A percentile compares a stretch with the other conserved stretches of the same genome.
phyloP scores from a whole-genome alignment of 2,888 invertebrate species.

The Zygothrica quintamaculata region DNA sequence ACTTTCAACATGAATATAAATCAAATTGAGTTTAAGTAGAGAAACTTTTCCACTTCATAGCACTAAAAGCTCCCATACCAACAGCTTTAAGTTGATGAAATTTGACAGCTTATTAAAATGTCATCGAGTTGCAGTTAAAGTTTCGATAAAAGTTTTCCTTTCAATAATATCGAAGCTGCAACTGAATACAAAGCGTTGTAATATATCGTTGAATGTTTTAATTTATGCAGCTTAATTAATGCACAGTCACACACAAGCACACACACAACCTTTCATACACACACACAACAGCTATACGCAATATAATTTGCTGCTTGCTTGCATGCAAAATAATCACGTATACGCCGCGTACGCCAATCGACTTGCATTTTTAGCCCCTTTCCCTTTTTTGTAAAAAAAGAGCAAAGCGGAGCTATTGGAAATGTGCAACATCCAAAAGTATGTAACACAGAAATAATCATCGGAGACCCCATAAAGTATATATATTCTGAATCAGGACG shows the following conservation, averaged over 20 bases:
- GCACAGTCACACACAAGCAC: constrained; percentile 7
- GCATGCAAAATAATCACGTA: constrained; percentile 53
- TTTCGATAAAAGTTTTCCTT: constrained; percentile 5
- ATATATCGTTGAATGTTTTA: constrained; percentile 60
- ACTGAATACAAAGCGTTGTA: constrained; percentile 15
- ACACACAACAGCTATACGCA: background rate
- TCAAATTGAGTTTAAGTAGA: too few relatives aligned
- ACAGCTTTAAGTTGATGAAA: too few relatives aligned
- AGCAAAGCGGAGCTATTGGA: too few relatives aligned
- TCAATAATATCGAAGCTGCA: background rate
- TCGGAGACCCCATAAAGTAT: too few relatives aligned
- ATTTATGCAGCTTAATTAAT: constrained; percentile 73
- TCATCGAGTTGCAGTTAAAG: constrained; percentile 37
- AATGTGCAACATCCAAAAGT: too few relatives aligned
- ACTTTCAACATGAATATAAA: too few relatives aligned
- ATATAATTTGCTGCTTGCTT: constrained; percentile 19
- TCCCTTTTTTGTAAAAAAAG: too few relatives aligned
- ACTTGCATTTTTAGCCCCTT: too few relatives aligned
- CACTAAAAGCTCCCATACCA: too few relatives aligned
- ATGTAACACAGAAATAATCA: too few relatives aligned
- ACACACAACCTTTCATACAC: constrained; percentile 9
- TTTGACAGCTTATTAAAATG: constrained; percentile 72
- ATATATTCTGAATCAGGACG: too few relatives aligned
- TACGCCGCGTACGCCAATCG: constrained; percentile 40
- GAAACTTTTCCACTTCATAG: too few relatives aligned